Base-by-base conservation (phyloP, 1,140 invertebrate species). In the Wasmannia auropunctata region DNA sequence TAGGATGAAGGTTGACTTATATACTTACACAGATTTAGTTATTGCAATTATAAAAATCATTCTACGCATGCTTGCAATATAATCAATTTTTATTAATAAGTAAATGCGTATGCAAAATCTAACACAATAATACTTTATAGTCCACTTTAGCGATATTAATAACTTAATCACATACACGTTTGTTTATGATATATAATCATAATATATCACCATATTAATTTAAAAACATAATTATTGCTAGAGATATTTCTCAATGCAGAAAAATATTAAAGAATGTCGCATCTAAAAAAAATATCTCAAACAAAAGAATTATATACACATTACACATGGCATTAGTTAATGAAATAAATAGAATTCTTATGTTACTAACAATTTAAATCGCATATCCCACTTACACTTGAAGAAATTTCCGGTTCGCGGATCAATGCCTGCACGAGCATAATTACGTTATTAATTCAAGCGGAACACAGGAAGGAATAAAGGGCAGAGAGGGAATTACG, bases 391-490 rank as follows among this genome's bases (percentile, higher is more conserved):
- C 25, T 51, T 28, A n/a, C n/a, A 56, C 22, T 69, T 56, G 3
- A 34, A 37, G 49, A 56, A 72, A 81, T 72, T 81, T 72, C 67
- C 79, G 79, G 37, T 43, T 51, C 6, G 11, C 6, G 37, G 25
- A 58, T 46, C 34, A 46, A 72, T 70, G 34, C 25, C 2, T 22
- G 34, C 67, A 16, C 22, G 8, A 72, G 56, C 25, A 58, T 72
- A 58, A 70, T 70, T 58, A 58, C 11, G 49, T 58, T 72, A 74
- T 74, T 74, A 74, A 83, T 83, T 83, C 79, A 74, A 43, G 67
- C 37, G 25, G 25, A 72, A 81, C 65, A 25, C 43, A 54, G 76
- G 62, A 80, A 67, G 65, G 25, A 43, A 58, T 46, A n/a, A 25
- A 37, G 16, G 40, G 25, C 5, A 25, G 62, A 16, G 40, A 25